Evolutionary conservation across 2,888 invertebrate species (phyloP).

Genomic region (Eristalis intricaria): DNA sequence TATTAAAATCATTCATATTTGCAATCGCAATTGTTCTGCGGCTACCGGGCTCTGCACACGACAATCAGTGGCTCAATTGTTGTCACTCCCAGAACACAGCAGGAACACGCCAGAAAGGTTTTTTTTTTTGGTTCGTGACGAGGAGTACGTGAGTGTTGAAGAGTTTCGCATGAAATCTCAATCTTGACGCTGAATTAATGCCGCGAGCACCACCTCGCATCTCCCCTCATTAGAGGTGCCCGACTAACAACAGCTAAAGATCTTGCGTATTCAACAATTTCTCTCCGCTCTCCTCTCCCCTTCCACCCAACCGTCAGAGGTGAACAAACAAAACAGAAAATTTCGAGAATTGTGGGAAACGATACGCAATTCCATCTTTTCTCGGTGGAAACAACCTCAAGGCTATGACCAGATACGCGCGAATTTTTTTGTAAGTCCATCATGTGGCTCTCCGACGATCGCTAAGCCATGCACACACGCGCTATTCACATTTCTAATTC

Average conservation of each 20-base stretch:
- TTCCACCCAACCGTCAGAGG: not conserved
- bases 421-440: not conserved
- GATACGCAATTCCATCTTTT: constrained; percentile 39
- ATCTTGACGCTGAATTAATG: not conserved
- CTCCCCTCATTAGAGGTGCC: no score
- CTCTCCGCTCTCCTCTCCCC: not conserved
- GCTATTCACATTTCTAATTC: not conserved
- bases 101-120: not conserved
- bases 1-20: not conserved
- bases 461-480: not conserved
- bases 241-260: not conserved
- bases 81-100: not conserved
- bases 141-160: not conserved
- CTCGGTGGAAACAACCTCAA: not conserved
- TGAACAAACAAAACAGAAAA: not conserved
- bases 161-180: not conserved
- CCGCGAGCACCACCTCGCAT: not conserved
- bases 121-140: not conserved
- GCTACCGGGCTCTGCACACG: not conserved
- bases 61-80: not conserved
- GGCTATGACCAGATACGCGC: not conserved
- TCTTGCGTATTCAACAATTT: not conserved
- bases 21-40: not conserved
- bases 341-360: not conserved
- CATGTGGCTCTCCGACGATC: not conserved